These are phyloP conservation scores for Lasioglossum villosulum DNA, from an alignment of 2,888 invertebrate genomes.

Conservation along the genomic window DNA sequence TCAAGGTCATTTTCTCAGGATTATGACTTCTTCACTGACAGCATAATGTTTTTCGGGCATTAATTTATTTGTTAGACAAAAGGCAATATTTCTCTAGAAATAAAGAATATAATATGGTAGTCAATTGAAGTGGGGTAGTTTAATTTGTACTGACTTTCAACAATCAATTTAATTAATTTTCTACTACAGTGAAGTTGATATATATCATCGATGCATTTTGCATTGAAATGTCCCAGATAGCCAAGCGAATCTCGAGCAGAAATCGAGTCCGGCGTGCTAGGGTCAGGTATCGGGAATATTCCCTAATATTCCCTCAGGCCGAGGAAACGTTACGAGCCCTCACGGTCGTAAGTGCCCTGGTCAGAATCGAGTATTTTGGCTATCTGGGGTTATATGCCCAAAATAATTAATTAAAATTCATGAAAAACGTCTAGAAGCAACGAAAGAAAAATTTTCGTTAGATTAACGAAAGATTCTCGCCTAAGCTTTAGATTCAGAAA, in stretches of 20 bases:
- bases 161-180: slow-evolving; percentile 5
- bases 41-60: neutral
- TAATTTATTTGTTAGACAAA: neutral
- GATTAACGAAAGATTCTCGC: neutral
- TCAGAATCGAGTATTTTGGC: too few relatives aligned
- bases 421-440: neutral
- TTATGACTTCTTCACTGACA: neutral
- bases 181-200: neutral
- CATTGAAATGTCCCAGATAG: neutral
- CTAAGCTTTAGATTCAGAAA: neutral
- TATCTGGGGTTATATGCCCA: too few relatives aligned
- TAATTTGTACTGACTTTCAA: neutral
- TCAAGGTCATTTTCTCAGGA: neutral
- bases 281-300: too few relatives aligned
- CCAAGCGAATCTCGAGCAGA: too few relatives aligned
- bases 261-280: too few relatives aligned
- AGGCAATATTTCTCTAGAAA: neutral
- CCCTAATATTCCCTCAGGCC: too few relatives aligned
- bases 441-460: neutral
- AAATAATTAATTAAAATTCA: neutral
- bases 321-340: too few relatives aligned
- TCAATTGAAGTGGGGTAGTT: neutral
- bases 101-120: neutral
- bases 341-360: too few relatives aligned
- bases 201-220: neutral